Evolutionary conservation across 2,888 invertebrate species (phyloP).

Genomic region (Galerucella pusilla): DNA sequence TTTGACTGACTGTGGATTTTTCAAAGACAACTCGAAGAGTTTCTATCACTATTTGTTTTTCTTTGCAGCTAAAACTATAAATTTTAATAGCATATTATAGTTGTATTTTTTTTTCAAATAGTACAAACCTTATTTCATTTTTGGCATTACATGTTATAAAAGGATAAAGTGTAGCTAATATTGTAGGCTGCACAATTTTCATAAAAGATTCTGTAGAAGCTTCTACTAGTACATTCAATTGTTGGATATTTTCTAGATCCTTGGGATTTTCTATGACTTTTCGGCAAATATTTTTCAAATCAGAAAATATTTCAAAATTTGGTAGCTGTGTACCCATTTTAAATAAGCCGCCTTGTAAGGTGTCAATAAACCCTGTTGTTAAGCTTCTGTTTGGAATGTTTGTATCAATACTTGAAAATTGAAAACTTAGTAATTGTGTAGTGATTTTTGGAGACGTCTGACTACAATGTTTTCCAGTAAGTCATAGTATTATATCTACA

Average conservation of each 20-base stretch:
- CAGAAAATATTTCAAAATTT: slow-evolving; percentile 44
- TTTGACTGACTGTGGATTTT: slow-evolving; percentile 66
- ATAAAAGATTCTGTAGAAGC: slow-evolving; percentile 46
- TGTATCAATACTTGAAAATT: slow-evolving; percentile 33
- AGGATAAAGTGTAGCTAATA: slow-evolving; percentile 53
- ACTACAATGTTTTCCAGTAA: background rate
- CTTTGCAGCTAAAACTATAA: slow-evolving; percentile 59
- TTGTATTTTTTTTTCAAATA: slow-evolving; percentile 8
- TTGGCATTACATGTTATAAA: slow-evolving; percentile 51
- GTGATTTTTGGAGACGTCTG: background rate
- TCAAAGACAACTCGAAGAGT: slow-evolving; percentile 66
- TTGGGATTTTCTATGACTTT: slow-evolving; percentile 49
- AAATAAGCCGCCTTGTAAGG: slow-evolving; percentile 33
- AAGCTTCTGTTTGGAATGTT: slow-evolving; percentile 28
- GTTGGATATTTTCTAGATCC: slow-evolving; percentile 46
- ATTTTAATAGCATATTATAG: slow-evolving; percentile 13
- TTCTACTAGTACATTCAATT: slow-evolving; percentile 44
- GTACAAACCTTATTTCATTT: slow-evolving; percentile 45
- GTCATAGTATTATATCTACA: background rate
- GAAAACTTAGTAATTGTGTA: background rate
- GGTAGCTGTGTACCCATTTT: slow-evolving; percentile 38
- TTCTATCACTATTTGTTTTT: slow-evolving; percentile 68
- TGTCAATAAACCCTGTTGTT: slow-evolving; percentile 26
- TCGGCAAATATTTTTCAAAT: slow-evolving; percentile 46
- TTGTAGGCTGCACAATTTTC: slow-evolving; percentile 45